phyloP scores from a whole-genome alignment of 2,888 invertebrate species.

The Creontiades dilutus region DNA sequence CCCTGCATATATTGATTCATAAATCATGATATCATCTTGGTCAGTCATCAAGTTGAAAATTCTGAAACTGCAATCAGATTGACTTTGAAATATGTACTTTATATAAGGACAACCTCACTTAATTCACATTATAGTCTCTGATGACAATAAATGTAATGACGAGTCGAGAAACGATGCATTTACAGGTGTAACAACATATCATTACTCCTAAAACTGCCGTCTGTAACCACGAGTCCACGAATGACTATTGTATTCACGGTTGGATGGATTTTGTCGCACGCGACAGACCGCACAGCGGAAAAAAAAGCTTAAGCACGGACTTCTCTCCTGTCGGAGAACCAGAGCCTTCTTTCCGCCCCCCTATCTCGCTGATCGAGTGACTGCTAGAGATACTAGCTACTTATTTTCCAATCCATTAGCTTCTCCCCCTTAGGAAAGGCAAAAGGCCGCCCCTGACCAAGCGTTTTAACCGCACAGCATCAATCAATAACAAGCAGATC shows the following conservation, averaged over 20 bases:
- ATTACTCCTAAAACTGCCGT: too few species aligned
- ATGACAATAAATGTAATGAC: too few species aligned
- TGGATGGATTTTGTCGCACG: background rate
- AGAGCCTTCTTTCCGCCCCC: background rate
- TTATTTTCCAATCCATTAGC: conserved; percentile 69
- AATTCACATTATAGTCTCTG: too few species aligned
- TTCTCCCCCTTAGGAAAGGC: conserved; percentile 37
- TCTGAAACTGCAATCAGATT: too few species aligned
- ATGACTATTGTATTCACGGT: background rate
- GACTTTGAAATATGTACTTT: too few species aligned
- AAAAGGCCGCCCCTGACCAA: conserved; percentile 56
- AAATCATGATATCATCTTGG: too few species aligned
- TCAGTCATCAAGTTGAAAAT: too few species aligned
- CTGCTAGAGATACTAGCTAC: conserved; percentile 60
- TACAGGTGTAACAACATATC: too few species aligned
- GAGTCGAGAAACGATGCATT: too few species aligned
- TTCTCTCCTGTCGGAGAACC: background rate
- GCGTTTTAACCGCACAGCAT: conserved; percentile 64
- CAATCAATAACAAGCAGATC: conserved; percentile 45
- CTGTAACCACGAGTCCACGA: background rate
- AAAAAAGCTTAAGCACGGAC: background rate
- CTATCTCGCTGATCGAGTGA: conserved; percentile 58
- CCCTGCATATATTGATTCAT: too few species aligned
- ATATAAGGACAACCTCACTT: too few species aligned
- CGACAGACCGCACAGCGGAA: background rate